Evolutionary conservation across 2,113 vertebrate species (phyloP).

Genomic region (Cyrtonyx montezumae): DNA sequence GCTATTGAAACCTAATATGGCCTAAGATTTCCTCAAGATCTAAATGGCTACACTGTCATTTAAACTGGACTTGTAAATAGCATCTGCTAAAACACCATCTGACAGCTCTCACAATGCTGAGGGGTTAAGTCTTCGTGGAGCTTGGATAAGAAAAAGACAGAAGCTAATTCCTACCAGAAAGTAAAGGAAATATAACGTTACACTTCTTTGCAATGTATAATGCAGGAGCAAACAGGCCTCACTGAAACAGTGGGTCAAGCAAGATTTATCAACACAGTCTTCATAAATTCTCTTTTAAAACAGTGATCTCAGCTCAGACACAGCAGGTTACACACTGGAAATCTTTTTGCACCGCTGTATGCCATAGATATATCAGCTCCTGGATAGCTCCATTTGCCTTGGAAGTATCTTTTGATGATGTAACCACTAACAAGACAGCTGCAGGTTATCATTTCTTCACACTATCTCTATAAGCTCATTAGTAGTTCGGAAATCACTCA

Average conservation of each 20-base stretch:
- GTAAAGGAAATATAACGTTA: not conserved
- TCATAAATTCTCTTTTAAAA: not conserved
- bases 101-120: not conserved
- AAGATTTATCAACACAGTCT: not conserved
- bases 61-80: not conserved
- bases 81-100: not conserved
- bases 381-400: not conserved
- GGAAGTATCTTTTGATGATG: not conserved
- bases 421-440: not conserved
- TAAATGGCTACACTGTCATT: not conserved
- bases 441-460: not conserved
- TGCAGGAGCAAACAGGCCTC: not conserved
- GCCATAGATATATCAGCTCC: not conserved
- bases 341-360: not conserved
- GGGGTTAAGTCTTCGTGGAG: accelerated
- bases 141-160: not conserved
- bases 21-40: not conserved
- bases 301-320: not conserved
- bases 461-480: not conserved
- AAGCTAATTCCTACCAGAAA: not conserved
- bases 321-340: not conserved
- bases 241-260: not conserved
- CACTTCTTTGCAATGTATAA: not conserved
- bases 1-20: not conserved
- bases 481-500: not conserved